These are phyloP conservation scores for Apostichopus californicus DNA, from an alignment of 35 echinoderm and acorn worm species.

Conservation along the genomic window DNA sequence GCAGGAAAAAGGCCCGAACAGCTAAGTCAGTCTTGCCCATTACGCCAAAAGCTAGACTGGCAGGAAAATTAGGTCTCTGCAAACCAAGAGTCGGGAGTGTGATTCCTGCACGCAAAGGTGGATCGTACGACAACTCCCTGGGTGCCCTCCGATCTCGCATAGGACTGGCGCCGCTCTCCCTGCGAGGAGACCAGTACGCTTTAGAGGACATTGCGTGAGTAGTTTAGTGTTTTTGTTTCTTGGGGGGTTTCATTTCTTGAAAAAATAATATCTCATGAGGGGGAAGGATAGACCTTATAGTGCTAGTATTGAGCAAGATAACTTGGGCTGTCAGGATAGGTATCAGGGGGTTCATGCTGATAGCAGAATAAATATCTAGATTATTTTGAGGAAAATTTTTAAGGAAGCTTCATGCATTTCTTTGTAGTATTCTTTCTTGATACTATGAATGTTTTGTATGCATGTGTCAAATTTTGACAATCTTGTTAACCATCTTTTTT, in stretches of 20 bases:
- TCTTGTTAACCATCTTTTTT: background rate
- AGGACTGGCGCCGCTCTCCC: conserved; percentile 15
- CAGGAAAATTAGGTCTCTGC: conserved; percentile 81
- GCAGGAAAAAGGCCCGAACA: conserved; percentile 46
- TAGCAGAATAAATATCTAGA: too few relatives aligned
- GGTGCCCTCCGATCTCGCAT: conserved; percentile 18
- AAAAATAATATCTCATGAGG: too few relatives aligned
- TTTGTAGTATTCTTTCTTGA: too few relatives aligned
- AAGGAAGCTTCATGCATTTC: too few relatives aligned
- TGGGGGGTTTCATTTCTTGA: too few relatives aligned
- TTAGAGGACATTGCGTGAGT: conserved; percentile 48
- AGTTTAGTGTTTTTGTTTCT: background rate
- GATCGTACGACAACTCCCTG: background rate
- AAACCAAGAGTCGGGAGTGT: conserved; percentile 75
- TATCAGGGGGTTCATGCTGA: too few relatives aligned
- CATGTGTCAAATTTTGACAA: too few relatives aligned
- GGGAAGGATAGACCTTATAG: too few relatives aligned
- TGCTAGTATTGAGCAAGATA: too few relatives aligned
- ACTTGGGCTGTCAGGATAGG: too few relatives aligned
- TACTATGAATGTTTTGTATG: too few relatives aligned
- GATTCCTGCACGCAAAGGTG: conserved; percentile 71
- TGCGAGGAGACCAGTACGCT: conserved; percentile 48
- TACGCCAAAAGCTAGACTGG: conserved; percentile 80
- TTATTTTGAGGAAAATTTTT: too few relatives aligned
- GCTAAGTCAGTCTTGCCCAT: conserved; percentile 47